Conservation (phyloP, 2,888 invertebrate genomes). For the Cataglyphis livida region DNA sequence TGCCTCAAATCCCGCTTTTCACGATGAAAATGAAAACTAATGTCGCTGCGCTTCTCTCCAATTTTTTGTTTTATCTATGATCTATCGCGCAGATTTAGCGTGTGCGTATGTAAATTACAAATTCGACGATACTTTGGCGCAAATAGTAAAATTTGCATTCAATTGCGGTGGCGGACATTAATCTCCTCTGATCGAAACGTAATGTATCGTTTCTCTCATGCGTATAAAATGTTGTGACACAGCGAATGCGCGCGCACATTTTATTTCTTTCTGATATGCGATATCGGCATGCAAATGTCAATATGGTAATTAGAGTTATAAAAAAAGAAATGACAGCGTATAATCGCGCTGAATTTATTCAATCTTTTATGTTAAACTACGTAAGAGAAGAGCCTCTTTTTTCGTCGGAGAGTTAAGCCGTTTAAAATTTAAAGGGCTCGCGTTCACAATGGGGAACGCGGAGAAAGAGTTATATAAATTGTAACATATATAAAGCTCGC, state of each 20-base stretch:
- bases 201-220: slow-evolving; percentile 46
- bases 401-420: background rate
- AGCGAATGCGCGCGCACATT: slow-evolving; percentile 3
- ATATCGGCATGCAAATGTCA: slow-evolving; percentile 41
- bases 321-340: slow-evolving; percentile 6
- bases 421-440: slow-evolving; percentile 33
- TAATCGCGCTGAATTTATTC: slow-evolving; percentile 23
- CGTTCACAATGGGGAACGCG: background rate
- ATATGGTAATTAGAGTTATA: slow-evolving; percentile 45
- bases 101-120: slow-evolving; percentile 53
- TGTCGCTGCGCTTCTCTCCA: slow-evolving; percentile 4
- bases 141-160: slow-evolving; percentile 61
- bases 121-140: slow-evolving; percentile 54
- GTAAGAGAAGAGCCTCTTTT: background rate
- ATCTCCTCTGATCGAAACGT: slow-evolving; percentile 68
- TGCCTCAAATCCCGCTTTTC: slow-evolving; percentile 41
- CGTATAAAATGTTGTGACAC: slow-evolving; percentile 21
- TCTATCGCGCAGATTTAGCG: slow-evolving; percentile 34
- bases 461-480: slow-evolving; percentile 27
- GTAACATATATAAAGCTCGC: background rate
- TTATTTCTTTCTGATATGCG: slow-evolving; percentile 46
- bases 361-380: slow-evolving; percentile 7
- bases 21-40: slow-evolving; percentile 50
- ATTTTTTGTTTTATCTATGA: slow-evolving; percentile 24
- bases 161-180: slow-evolving; percentile 66